A percentile compares a stretch with the other conserved stretches of the same genome.
These are phyloP conservation scores for Argynnis bischoffii DNA, from an alignment of 2,888 invertebrate genomes.

Conservation along the genomic window DNA sequence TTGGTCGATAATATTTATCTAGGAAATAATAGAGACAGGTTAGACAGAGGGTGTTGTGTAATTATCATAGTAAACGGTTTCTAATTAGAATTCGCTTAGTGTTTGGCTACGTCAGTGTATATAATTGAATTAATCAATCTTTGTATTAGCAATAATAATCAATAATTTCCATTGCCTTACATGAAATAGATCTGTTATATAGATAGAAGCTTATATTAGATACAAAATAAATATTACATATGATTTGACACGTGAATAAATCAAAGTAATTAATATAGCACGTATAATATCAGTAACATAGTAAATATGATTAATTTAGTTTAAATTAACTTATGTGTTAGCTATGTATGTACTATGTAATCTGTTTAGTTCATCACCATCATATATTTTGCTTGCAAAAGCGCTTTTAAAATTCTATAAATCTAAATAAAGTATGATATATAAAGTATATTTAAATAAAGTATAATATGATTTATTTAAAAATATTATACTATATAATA, in stretches of 20 bases:
- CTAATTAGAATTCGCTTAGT: constrained; percentile 28
- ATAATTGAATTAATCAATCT: constrained; percentile 25
- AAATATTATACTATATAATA: no score
- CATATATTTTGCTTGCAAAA: no score
- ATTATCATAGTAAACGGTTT: constrained; percentile 25
- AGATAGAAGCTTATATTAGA: background rate
- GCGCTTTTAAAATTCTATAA: no score
- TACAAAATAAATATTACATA: background rate
- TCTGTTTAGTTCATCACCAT: no score
- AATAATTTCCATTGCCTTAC: constrained; percentile 13
- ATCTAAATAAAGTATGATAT: no score
- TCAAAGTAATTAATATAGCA: no score
- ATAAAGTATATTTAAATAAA: no score
- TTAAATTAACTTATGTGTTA: no score
- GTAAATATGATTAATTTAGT: no score
- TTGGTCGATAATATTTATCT: constrained; percentile 48
- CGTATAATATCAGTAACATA: no score
- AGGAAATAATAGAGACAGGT: constrained; percentile 32
- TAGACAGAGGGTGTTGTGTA: constrained; percentile 17
- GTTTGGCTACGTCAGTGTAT: constrained; percentile 2
- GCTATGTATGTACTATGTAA: no score
- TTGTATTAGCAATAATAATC: constrained; percentile 16
- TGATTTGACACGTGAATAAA: constrained; percentile 11
- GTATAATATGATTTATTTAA: no score
- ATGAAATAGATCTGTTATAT: constrained; percentile 3